Conservation (phyloP, 2,888 invertebrate species). For the Papilio gigon region DNA sequence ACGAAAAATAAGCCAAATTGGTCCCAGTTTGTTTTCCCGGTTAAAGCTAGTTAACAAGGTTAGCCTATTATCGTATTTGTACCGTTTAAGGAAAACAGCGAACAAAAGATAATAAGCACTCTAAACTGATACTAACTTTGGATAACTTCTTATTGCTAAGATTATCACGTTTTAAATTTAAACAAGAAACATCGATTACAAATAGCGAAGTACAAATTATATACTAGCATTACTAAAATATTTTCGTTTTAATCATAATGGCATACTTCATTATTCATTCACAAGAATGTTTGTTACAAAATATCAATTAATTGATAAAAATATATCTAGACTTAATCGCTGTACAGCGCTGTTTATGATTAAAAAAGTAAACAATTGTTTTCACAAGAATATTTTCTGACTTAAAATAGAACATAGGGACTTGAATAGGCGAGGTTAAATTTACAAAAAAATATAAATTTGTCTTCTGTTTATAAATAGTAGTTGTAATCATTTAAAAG, state of each 20-base stretch:
- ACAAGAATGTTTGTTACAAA: background rate
- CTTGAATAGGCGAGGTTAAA: background rate
- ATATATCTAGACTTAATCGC: background rate
- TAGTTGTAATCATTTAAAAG: background rate
- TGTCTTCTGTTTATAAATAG: constrained; percentile 1
- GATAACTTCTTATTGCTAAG: constrained; percentile 16
- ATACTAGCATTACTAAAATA: background rate
- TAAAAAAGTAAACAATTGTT: background rate
- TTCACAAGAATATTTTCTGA: too few relatives aligned
- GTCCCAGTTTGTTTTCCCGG: constrained; percentile 29
- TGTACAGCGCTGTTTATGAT: background rate
- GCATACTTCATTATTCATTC: background rate
- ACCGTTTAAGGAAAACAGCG: constrained; percentile 26
- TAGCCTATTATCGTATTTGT: constrained; percentile 37
- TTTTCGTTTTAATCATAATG: background rate
- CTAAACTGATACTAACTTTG: constrained; percentile 19
- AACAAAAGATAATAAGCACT: constrained; percentile 33
- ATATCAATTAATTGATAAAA: too few relatives aligned
- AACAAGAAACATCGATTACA: too few relatives aligned
- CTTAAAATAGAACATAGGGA: background rate
- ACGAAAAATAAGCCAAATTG: constrained; percentile 34
- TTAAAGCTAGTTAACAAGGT: constrained; percentile 32
- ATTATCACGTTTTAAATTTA: too few relatives aligned
- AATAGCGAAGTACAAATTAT: constrained; percentile 11
- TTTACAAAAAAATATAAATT: background rate